Evolutionary conservation across 30 jellyfish, hydroid and myxozoan genomes (phyloP).

Genomic region (Aurelia aurita): DNA sequence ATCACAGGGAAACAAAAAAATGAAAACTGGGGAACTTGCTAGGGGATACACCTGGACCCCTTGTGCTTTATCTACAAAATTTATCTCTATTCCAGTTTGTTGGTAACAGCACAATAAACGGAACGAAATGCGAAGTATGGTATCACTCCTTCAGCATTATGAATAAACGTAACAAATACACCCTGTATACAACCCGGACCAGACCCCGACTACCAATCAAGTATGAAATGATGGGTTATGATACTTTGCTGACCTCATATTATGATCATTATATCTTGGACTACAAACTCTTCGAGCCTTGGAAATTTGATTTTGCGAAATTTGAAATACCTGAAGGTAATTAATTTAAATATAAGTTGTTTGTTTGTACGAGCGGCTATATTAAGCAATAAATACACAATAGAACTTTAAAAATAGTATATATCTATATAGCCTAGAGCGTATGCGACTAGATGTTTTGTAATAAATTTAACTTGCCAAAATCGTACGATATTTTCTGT

Average conservation of each 20-base stretch:
- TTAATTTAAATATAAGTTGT: background rate
- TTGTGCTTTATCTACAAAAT: too few relatives aligned
- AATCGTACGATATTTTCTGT: too few relatives aligned
- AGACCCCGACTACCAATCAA: constrained; percentile 82
- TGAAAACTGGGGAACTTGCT: too few relatives aligned
- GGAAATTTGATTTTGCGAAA: constrained; percentile 73
- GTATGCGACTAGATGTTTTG: too few relatives aligned
- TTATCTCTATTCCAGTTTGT: constrained; percentile 59
- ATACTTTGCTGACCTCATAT: constrained; percentile 87
- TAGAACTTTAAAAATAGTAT: background rate
- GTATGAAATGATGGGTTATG: constrained; percentile 98
- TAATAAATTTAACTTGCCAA: background rate
- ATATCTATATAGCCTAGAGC: too few relatives aligned
- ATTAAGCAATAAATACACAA: too few relatives aligned
- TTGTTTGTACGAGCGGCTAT: too few relatives aligned
- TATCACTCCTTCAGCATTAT: constrained; percentile 78
- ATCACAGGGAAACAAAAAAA: too few relatives aligned
- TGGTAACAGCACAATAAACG: constrained; percentile 83
- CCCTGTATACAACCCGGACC: constrained; percentile 85
- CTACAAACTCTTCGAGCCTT: constrained; percentile 71
- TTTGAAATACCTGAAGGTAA: constrained; percentile 91
- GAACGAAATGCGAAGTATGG: constrained; percentile 85
- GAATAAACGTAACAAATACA: constrained; percentile 82
- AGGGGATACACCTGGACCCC: too few relatives aligned
- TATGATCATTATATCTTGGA: constrained; percentile 87